These are phyloP conservation scores for Physocephala rufipes DNA, from an alignment of 2,888 invertebrate species.

Conservation along the genomic window DNA sequence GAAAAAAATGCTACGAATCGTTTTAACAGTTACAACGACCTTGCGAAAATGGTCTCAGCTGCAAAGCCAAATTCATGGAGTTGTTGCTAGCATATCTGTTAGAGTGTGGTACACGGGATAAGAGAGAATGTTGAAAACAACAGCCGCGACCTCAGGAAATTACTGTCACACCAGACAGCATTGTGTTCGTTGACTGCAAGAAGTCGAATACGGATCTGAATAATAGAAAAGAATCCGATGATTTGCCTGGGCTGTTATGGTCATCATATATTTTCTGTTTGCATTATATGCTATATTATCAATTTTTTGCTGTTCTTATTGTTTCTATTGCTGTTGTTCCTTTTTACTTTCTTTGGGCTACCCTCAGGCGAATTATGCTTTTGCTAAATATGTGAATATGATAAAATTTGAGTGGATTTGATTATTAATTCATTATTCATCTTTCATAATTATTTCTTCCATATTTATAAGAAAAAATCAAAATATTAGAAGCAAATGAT, in stretches of 20 bases:
- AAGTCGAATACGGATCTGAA: neutral
- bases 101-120: neutral
- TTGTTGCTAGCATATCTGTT: neutral
- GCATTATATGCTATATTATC: neutral
- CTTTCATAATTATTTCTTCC: too few relatives aligned
- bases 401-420: too few relatives aligned
- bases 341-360: too few relatives aligned
- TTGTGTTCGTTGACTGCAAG: neutral
- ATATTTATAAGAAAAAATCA: too few relatives aligned
- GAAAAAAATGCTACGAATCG: slow-evolving; percentile 8
- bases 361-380: too few relatives aligned
- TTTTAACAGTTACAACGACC: slow-evolving; percentile 41
- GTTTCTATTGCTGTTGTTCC: slow-evolving; percentile 1
- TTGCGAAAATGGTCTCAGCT: slow-evolving; percentile 25
- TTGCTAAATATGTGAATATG: too few relatives aligned
- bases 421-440: too few relatives aligned
- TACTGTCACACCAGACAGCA: neutral
- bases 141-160: neutral
- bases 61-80: too few relatives aligned
- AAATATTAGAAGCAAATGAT: too few relatives aligned
- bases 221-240: neutral
- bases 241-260: neutral
- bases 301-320: neutral
- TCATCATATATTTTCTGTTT: slow-evolving; percentile 1
- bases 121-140: neutral